phyloP scores from a whole-genome alignment of 2,888 invertebrate genomes.

The Platycnemis pennipes region DNA sequence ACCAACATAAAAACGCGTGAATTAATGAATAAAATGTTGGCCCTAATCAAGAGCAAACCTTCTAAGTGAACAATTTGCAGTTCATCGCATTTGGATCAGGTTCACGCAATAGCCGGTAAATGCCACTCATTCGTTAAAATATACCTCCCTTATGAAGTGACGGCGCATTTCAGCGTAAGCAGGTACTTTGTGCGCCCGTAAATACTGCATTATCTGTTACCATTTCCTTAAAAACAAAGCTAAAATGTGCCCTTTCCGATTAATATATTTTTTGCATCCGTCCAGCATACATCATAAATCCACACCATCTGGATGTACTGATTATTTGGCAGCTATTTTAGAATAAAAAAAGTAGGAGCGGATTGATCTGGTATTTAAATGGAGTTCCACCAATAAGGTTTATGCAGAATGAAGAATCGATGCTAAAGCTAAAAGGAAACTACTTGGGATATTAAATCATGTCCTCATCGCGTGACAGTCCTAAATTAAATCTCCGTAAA shows the following conservation, averaged over 20 bases:
- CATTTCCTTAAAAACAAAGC: no score
- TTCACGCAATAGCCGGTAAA: no score
- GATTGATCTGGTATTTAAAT: neutral
- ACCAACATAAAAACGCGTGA: no score
- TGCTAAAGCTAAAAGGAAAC: neutral
- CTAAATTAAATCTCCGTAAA: neutral
- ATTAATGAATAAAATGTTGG: no score
- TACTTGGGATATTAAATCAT: neutral
- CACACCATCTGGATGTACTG: neutral
- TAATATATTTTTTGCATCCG: neutral
- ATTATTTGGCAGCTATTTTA: neutral
- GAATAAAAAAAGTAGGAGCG: neutral
- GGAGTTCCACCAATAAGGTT: neutral
- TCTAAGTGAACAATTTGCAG: no score
- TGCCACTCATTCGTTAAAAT: no score
- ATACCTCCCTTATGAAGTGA: no score
- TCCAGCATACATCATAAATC: neutral
- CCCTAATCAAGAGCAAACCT: no score
- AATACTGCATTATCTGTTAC: no score
- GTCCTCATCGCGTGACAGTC: neutral
- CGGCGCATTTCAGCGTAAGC: no score
- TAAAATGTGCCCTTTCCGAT: neutral
- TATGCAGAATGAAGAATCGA: neutral
- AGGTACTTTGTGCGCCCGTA: no score
- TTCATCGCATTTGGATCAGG: no score